These are phyloP conservation scores for Scelioninae gen. 1 DNA, from an alignment of 2,888 invertebrate species.

Conservation along the genomic window DNA sequence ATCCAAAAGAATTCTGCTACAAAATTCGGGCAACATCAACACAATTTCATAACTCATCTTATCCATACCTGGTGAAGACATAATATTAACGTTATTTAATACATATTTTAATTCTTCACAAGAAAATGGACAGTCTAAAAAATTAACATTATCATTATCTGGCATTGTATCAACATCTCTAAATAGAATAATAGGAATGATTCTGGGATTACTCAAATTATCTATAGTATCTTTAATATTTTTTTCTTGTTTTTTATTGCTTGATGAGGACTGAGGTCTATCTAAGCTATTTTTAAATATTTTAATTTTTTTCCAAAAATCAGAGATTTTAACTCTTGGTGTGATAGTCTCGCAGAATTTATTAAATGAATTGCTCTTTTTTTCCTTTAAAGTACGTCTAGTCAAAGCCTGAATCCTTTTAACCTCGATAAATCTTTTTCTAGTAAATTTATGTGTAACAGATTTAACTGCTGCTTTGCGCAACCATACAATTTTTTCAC, in stretches of 20 bases:
- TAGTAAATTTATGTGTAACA: not conserved
- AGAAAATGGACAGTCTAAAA: not conserved
- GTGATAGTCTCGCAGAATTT: conserved; percentile 10
- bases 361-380: conserved; percentile 4
- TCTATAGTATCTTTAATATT: not conserved
- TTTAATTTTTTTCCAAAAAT: conserved; percentile 10
- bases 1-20: conserved; percentile 1
- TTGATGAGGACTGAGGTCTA: not conserved
- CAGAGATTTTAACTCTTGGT: not conserved
- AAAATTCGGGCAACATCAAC: conserved; percentile 6
- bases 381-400: not conserved
- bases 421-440: not conserved
- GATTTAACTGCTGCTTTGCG: not conserved
- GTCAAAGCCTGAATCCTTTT: not conserved
- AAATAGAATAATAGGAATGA: not conserved
- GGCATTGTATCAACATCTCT: not conserved
- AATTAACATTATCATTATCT: not conserved
- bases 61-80: conserved; percentile 25
- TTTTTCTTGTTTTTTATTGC: not conserved
- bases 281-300: conserved; percentile 3
- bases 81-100: not conserved
- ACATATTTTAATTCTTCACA: conserved; percentile 23
- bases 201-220: not conserved
- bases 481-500: not conserved
- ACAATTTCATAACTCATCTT: conserved; percentile 41